A percentile compares a stretch with the other conserved stretches of the same genome.
Conservation (phyloP, 2,797 vertebrate species). For the Rhinatrema bivittatum region DNA sequence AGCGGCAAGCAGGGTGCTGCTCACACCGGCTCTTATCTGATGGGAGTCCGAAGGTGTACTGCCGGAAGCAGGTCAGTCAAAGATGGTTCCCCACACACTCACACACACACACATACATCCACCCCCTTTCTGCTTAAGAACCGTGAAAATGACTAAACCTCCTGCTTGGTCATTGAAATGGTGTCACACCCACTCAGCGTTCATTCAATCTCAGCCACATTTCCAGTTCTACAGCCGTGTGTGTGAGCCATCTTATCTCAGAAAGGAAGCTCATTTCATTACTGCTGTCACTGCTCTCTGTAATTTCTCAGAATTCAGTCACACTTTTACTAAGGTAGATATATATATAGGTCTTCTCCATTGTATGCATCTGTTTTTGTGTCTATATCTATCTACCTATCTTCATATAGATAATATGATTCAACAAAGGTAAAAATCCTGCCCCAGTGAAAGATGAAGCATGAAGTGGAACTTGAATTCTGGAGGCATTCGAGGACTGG, state of each 20-base stretch:
- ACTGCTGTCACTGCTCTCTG: neutral
- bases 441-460: no score
- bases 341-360: no score
- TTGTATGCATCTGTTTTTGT: no score
- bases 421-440: no score
- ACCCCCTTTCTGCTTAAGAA: constrained; percentile 44
- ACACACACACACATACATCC: no score
- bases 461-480: no score
- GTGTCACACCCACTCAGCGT: constrained; percentile 40
- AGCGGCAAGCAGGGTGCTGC: constrained; percentile 1
- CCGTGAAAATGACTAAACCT: constrained; percentile 46
- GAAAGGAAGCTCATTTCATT: neutral
- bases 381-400: no score
- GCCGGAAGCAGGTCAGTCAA: constrained; percentile 42
- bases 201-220: neutral
- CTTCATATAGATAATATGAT: no score
- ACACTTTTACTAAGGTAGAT: no score
- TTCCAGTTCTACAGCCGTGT: neutral
- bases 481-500: no score
- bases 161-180: constrained; percentile 44
- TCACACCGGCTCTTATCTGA: constrained; percentile 42
- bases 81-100: constrained; percentile 34
- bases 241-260: neutral
- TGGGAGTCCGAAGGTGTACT: constrained; percentile 13
- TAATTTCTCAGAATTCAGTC: constrained; percentile 1